phyloP scores from a whole-genome alignment of 2,113 vertebrate genomes.

The Ardeotis arabs region DNA sequence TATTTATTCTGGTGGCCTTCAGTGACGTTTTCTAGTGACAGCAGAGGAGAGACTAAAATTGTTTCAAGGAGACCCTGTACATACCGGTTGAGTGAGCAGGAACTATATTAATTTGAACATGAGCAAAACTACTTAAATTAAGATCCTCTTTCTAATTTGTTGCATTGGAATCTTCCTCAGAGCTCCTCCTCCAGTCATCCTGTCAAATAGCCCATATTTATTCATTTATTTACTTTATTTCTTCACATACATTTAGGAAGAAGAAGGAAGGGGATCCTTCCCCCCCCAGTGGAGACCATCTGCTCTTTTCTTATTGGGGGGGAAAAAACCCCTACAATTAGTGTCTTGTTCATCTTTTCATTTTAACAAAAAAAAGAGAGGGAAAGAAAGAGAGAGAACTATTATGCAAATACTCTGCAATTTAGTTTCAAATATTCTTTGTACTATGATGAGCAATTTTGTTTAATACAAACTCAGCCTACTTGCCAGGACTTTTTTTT shows the following conservation, averaged over 20 bases:
- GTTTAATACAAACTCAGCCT: slow-evolving; percentile 75
- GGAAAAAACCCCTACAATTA: slow-evolving; percentile 76
- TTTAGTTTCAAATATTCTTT: slow-evolving; percentile 81
- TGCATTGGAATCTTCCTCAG: slow-evolving; percentile 14
- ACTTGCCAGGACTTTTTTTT: slow-evolving; percentile 61
- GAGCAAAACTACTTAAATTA: slow-evolving; percentile 45
- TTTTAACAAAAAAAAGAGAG: slow-evolving; percentile 16
- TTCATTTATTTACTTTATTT: slow-evolving; percentile 45
- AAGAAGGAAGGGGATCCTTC: background rate
- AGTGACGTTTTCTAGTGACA: slow-evolving; percentile 20
- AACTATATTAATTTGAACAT: slow-evolving; percentile 30
- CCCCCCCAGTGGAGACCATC: slow-evolving; percentile 59
- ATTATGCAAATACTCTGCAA: slow-evolving; percentile 83
- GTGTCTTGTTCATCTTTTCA: slow-evolving; percentile 73
- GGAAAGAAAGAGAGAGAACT: slow-evolving; percentile 57
- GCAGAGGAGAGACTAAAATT: slow-evolving; percentile 12
- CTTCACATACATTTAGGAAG: slow-evolving; percentile 14
- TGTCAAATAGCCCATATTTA: slow-evolving; percentile 25
- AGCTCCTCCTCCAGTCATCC: background rate
- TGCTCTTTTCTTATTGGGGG: slow-evolving; percentile 75
- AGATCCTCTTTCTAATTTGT: slow-evolving; percentile 23
- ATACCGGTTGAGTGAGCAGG: background rate
- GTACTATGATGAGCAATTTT: slow-evolving; percentile 80
- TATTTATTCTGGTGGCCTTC: slow-evolving; percentile 32
- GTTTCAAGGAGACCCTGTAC: background rate